phyloP scores from a whole-genome alignment of 2,888 invertebrate species.

The Disparrhopalites patrizii region DNA sequence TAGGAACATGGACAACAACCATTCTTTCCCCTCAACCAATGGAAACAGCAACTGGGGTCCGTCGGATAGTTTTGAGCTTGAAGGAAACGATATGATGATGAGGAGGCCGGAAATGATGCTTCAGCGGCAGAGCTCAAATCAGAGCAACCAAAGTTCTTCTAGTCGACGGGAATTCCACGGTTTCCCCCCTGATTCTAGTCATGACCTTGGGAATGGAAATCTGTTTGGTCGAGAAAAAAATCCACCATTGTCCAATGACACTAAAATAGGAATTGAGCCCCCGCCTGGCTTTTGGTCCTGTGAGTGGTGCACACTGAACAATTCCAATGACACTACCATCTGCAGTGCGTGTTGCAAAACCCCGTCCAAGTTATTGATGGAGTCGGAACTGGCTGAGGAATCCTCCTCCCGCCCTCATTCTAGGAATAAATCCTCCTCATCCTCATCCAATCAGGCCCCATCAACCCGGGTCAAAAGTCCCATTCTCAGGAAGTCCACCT shows the following conservation, averaged over 20 bases:
- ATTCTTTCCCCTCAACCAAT: too few species aligned
- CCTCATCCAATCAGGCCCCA: too few species aligned
- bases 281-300: constrained; percentile 67
- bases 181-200: neutral
- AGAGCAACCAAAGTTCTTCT: neutral
- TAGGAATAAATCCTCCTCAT: too few species aligned
- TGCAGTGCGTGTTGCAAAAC: constrained; percentile 86
- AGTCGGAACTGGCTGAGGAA: neutral
- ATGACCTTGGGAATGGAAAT: too few species aligned
- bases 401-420: neutral
- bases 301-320: constrained; percentile 85
- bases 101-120: too few species aligned
- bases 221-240: neutral
- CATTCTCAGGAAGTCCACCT: neutral
- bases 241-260: neutral
- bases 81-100: too few species aligned
- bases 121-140: neutral
- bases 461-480: constrained; percentile 4
- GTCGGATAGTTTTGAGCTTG: too few species aligned
- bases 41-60: too few species aligned
- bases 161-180: neutral
- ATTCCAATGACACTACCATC: constrained; percentile 71
- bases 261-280: too few species aligned
- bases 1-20: too few species aligned
- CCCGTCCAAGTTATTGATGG: constrained; percentile 18